phyloP scores from a whole-genome alignment of 2,797 vertebrate species.

The Acomys russatus region DNA sequence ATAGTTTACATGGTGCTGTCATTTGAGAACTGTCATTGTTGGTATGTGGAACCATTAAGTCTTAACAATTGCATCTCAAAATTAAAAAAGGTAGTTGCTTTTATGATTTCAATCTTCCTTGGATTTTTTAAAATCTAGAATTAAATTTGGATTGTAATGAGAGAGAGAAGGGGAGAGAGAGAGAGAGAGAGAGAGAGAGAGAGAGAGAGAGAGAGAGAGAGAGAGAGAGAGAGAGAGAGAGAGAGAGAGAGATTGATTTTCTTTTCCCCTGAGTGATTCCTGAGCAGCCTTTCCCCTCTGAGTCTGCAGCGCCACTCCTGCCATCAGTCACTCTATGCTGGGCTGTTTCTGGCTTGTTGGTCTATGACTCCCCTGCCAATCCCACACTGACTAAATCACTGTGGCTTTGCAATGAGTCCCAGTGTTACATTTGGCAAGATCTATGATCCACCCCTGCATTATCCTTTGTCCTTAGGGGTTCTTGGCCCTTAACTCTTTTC shows the following conservation, averaged over 20 bases:
- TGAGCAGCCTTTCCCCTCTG: not conserved
- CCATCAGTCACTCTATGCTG: not conserved
- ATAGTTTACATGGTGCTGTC: not conserved
- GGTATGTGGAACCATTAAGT: not conserved
- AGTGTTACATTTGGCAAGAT: constrained; percentile 4
- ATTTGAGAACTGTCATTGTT: not conserved
- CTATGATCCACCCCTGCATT: not conserved
- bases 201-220: not conserved
- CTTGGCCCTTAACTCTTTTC: constrained; percentile 7
- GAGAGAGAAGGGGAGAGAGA: too few species aligned
- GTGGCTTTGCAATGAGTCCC: not conserved
- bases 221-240: not conserved
- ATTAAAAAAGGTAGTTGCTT: not conserved
- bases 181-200: not conserved
- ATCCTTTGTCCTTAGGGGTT: not conserved
- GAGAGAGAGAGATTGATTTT: not conserved
- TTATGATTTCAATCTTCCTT: not conserved
- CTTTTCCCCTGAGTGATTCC: not conserved
- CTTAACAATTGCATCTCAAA: not conserved
- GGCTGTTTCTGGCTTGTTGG: not conserved
- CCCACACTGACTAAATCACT: not conserved
- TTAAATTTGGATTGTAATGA: not conserved
- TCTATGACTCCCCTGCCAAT: not conserved
- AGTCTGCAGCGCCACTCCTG: not conserved
- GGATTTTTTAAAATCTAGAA: constrained; percentile 1